Base-by-base conservation (phyloP, 2,113 vertebrate genomes). In the Podiceps cristatus region DNA sequence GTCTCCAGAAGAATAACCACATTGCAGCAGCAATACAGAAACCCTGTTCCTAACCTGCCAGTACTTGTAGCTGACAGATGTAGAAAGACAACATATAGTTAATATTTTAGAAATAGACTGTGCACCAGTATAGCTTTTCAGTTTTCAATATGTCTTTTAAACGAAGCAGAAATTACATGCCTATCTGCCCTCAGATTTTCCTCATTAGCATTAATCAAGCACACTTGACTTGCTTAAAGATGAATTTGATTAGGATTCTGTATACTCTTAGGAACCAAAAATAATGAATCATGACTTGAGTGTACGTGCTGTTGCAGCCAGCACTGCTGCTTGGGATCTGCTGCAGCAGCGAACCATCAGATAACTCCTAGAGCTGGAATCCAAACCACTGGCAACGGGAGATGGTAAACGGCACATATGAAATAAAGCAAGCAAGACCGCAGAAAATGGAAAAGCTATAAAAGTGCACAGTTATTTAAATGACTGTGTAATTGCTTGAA, bases 161-260 rank as follows among this genome's bases (percentile, higher is more conserved):
- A 87, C n/a, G 50, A 86, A 94, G 62, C 72, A 84, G 81, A 86
- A 93, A 93, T 91, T 52, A 81, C 67, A 90, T 86, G 91, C 90
- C 63, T 91, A 40, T 73, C 80, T 93, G 20, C 83, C 86, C 83
- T 94, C 94, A 84, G 55, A 71, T 86, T 96, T 96, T 95, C 83
- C 68, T 96, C 17, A 8, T 86, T 86, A 91, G 47, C 64, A 33
- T 92, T 92, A 91, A 95, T 96, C 86, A 86, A 89, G 72, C 28
- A 73, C 86, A 86, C 86, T 95, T 80, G 86, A 88, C 79, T 94
- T 8, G 13, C 83, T 88, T 72, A 64, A 94, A 95, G 89, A 94
- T 91, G 86, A 95, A 78, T 94, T 92, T 94, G 81, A 92, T 96
- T 96, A 94, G 92, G 84, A 62, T 56, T 74, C 7, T 75, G 74